Evolutionary conservation across 37 sponge, comb jelly and placozoan genomes (phyloP), one percentile per base, ranked within the genome.

Genomic region (Hexactinellida sp.): DNA sequence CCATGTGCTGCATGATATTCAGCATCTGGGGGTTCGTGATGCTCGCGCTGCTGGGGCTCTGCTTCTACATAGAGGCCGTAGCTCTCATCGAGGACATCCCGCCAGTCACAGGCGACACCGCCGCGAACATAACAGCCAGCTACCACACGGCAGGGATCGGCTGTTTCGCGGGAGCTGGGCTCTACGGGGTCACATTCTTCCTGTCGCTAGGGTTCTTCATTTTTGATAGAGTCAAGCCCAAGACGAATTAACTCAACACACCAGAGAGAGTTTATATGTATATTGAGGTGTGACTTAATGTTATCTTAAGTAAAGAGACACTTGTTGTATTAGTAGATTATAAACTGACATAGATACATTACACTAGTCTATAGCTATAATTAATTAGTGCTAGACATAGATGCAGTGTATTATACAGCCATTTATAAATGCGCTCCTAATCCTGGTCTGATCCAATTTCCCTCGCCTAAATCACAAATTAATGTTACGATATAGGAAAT

Each of bases 51-150:
- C 84, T 92, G 0, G 93, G 93, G n/a, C 87, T 82, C 32, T 88
- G 86, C 83, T 90, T 90, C 84, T 54, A 87, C 35, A 36, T 92
- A 16, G 86, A 92, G 37, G 89, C 93, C 16, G 90, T 88, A 36
- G 90, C 89, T 13, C 84, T 92, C 38, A 39, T 87, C 86, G 93
- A 92, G 63, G 93, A 92, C 83, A 85, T 89, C 76, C 76, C 76
- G 3, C 21, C 76, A 23, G 76, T 23, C 3, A 7, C 32, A 21
- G 52, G 13, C 9, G 52, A 47, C 52, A 63, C 3, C 34, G 28
- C 76, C 13, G 76, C 21, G 5, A 63, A 63, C 76, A 25, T 63
- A 21, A 63, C 76, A 32, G 5, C 3, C 1, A 32, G 32, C 13
- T 63, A 63, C 34, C 76, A 63, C 3, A 63, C 25, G 3, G 76